Evolutionary conservation across 1,140 invertebrate genomes (phyloP).

Genomic region (Ceratina japonica): DNA sequence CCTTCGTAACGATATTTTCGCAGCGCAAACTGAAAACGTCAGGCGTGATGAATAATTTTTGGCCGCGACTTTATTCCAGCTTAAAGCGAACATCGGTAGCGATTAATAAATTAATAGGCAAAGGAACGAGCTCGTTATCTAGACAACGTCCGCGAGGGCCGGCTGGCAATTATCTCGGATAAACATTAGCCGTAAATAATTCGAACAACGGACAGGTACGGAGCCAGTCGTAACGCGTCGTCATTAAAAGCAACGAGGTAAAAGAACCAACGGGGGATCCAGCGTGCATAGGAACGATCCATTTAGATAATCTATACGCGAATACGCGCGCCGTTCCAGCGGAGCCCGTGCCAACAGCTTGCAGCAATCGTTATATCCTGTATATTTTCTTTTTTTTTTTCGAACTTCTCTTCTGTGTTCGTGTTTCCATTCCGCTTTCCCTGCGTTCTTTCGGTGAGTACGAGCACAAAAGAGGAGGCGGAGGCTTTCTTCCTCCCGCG

Average conservation of each 20-base stretch:
- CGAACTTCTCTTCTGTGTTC: not conserved
- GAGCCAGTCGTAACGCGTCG: slow-evolving; percentile 21
- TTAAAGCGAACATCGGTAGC: too few relatives aligned
- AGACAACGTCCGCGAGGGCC: not conserved
- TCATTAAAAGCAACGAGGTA: slow-evolving; percentile 44
- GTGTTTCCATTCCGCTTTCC: not conserved
- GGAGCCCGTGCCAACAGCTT: slow-evolving; percentile 39
- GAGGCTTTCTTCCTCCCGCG: not conserved
- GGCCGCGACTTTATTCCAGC: not conserved
- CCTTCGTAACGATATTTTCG: too few relatives aligned
- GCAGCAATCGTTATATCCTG: slow-evolving; percentile 30
- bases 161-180: slow-evolving; percentile 18
- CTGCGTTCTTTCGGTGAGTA: not conserved
- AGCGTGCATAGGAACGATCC: slow-evolving; percentile 33
- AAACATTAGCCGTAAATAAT: slow-evolving; percentile 21
- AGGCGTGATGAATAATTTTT: too few relatives aligned
- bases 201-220: not conserved
- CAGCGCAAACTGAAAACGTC: too few relatives aligned
- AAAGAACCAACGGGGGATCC: slow-evolving; percentile 5
- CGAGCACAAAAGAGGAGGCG: slow-evolving; percentile 11
- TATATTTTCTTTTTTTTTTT: not conserved
- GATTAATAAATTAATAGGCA: slow-evolving; percentile 23
- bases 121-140: not conserved
- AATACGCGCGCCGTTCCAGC: slow-evolving; percentile 8
- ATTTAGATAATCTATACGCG: slow-evolving; percentile 47